Base-by-base conservation (phyloP, 2,888 invertebrate species). In the Drosophila affinis region DNA sequence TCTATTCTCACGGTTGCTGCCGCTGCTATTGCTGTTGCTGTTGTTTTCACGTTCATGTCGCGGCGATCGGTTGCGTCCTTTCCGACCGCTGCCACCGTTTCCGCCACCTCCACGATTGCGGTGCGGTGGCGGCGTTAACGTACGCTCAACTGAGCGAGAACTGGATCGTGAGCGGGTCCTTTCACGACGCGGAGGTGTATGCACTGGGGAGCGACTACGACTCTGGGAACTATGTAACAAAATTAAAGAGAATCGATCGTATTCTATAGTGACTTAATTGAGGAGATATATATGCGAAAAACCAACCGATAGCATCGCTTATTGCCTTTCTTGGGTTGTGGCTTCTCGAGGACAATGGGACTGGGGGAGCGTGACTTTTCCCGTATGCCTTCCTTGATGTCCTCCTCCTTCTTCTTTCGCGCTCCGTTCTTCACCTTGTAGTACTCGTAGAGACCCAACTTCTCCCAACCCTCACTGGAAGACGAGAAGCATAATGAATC, bases 391-490 rank as follows among this genome's bases (percentile, higher is more conserved):
- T 94, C 94, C 21, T 93, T 93, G 62, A 97, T 95, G 60, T 96
- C 96, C 75, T 97, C 97, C 88, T 97, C 97, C 90, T 97, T 98
- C 89, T 96, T 95, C 90, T 97, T 97, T 79, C 96, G 95, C 2
- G 98, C 98, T 69, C 95, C 94, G 91, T 98, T 97, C 93, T 99
- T 99, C 7, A 98, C 97, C 93, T 98, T 98, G 93, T 98, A 99
- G 93, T 98, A 99, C 93, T 99, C 99, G 92, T 98, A 98, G 62
- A 99, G 93, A 74, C 98, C 99, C 89, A 99, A 93, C 92, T 98
- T 98, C 92, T 99, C 99, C 99, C 99, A 99, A 34, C 99, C 99
- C 92, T 99, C 99, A 92, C 96, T 96, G 91, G 62, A 93, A 39
- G 39, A 39, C n/a, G 39, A n/a, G 14, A 39, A 39, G 7, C 7